Evolutionary conservation across 2,113 vertebrate species (phyloP), one percentile per base, ranked within the genome.

Genomic region (Motacilla alba): DNA sequence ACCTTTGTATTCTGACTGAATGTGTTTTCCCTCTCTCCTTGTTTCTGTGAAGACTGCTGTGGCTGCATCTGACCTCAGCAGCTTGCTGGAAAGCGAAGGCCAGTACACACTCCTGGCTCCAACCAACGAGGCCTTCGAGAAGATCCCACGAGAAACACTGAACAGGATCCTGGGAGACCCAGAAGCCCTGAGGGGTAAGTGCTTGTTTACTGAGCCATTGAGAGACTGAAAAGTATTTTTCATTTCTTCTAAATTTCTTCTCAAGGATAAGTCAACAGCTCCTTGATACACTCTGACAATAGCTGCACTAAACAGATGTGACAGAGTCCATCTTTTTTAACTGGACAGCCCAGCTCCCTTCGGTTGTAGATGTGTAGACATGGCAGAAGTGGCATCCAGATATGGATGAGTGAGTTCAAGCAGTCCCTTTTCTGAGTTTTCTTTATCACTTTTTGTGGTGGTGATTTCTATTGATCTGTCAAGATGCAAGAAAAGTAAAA

Each of bases 21-120:
- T 30, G 73, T 46, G 15, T 44, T 95, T 74, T n/a, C 73, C 46
- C 63, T 90, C 63, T 84, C 10, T 74, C 28, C 81, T 56, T 5
- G 1, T 89, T 74, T 74, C 60, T 53, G 87, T 85, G 13, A 86
- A 99, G 99, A 98, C 98, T 83, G 99, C 99, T 15, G 98, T 99
- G 60, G 99, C 98, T 18, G 99, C 99, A 1, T 98, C 99, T 1
- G 99, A 99, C 43, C 98, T 99, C 66, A 99, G 97, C 72, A 94
- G 96, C 26, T 35, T 99, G 90, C 93, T 99, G 47, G 99, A 99
- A 74, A 97, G 79, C 0, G 97, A 99, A 1, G 99, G 99, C 23
- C 98, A 99, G 72, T 99, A 98, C 97, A 99, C 99, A 0, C 79
- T 99, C n/a, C 97, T 99, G 74, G 99, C 99, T 67, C 99, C 99